Evolutionary conservation across 2,797 vertebrate genomes (phyloP).

Genomic region (Anas bernieri): DNA sequence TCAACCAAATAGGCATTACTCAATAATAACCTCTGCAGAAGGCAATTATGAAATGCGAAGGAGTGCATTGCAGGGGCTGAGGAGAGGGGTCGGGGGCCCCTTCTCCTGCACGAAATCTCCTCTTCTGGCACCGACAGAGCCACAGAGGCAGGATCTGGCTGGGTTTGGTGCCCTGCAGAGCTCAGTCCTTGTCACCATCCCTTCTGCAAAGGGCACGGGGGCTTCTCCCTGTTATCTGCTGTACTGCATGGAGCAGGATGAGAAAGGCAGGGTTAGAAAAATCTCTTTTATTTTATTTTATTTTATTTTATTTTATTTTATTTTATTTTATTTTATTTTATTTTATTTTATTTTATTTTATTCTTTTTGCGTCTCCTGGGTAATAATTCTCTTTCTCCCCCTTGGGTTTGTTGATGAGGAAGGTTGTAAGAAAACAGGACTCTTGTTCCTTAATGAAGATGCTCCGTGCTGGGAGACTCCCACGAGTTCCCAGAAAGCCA

Average conservation of each 20-base stretch:
- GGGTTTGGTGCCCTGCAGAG: background rate
- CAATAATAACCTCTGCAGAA: conserved; percentile 48
- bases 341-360: too few species aligned
- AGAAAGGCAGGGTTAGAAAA: background rate
- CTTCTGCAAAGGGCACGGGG: background rate
- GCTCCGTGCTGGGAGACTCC: background rate
- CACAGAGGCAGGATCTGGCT: background rate
- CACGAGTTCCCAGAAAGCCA: background rate
- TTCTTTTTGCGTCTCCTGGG: background rate
- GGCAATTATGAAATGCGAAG: conserved; percentile 41
- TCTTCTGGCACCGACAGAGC: background rate
- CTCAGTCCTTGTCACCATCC: background rate
- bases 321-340: too few species aligned
- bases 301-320: too few species aligned
- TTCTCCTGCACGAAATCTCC: background rate
- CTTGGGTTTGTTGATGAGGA: conserved; percentile 25
- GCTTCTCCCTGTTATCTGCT: background rate
- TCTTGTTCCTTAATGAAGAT: conserved; percentile 55
- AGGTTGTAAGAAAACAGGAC: conserved; percentile 30
- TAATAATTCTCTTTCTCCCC: background rate
- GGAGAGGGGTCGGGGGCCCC: background rate
- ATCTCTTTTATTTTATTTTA: too few species aligned
- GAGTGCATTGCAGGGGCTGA: background rate
- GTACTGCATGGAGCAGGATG: background rate
- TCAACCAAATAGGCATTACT: conserved; percentile 52